Evolutionary conservation across 1,140 invertebrate genomes (phyloP).

Genomic region (Cherax quadricarinatus): DNA sequence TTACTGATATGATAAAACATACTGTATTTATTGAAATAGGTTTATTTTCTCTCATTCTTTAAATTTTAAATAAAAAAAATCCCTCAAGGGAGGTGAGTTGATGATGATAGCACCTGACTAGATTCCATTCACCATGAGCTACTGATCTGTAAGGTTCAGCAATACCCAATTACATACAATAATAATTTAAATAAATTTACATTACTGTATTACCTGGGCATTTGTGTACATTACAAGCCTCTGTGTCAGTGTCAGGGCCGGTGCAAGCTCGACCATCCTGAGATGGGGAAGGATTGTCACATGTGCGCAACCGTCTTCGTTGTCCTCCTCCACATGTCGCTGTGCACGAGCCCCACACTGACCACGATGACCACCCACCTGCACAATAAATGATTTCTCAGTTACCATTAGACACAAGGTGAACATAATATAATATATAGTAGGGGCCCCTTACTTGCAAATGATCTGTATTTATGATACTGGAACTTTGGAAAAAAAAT

Average conservation of each 20-base stretch:
- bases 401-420: background rate
- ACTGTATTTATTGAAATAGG: no score
- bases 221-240: conserved; percentile 76
- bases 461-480: background rate
- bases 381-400: background rate
- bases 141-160: no score
- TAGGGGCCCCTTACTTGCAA: background rate
- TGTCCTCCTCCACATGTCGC: conserved; percentile 82
- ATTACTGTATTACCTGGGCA: conserved; percentile 82
- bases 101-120: no score
- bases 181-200: no score
- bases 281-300: conserved; percentile 76
- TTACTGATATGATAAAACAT: no score
- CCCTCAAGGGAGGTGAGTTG: no score
- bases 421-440: no score
- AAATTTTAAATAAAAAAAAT: no score
- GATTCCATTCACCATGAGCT: no score
- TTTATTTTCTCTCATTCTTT: no score
- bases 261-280: conserved; percentile 76
- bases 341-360: conserved; percentile 76
- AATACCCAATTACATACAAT: no score
- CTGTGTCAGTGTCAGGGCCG: conserved; percentile 77
- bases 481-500: background rate
- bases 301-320: conserved; percentile 75
- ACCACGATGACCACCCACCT: conserved; percentile 78